Evolutionary conservation across 2,797 vertebrate species (phyloP).

Genomic region (Epinephelus malabaricus): DNA sequence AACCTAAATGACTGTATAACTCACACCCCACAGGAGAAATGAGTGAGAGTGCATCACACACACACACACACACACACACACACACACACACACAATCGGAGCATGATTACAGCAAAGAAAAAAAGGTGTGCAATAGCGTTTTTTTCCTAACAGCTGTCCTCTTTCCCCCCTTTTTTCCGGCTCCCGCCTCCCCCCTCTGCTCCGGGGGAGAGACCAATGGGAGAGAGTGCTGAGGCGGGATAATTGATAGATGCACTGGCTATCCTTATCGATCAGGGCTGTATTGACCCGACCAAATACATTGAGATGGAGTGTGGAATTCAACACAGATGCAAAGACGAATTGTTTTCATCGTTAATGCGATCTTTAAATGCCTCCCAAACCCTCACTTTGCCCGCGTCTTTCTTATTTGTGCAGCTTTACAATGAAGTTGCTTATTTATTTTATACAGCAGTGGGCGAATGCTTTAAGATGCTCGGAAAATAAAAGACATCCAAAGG

Average conservation of each 20-base stretch:
- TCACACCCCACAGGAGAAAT: slow-evolving; percentile 19
- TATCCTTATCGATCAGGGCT: slow-evolving; percentile 89
- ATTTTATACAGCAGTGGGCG: slow-evolving; percentile 7
- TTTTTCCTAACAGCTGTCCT: slow-evolving; percentile 71
- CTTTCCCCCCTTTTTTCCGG: slow-evolving; percentile 56
- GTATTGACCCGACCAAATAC: slow-evolving; percentile 89
- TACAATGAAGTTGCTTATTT: slow-evolving; percentile 39
- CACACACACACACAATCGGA: slow-evolving; percentile 39
- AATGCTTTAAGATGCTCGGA: neutral
- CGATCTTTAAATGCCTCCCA: slow-evolving; percentile 82
- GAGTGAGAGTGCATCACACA: slow-evolving; percentile 26
- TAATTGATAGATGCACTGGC: slow-evolving; percentile 92
- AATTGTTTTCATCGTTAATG: slow-evolving; percentile 88
- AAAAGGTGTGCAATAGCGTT: slow-evolving; percentile 40
- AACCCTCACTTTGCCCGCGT: slow-evolving; percentile 44
- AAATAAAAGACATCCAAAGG: neutral
- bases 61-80: slow-evolving; percentile 29
- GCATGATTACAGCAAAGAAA: slow-evolving; percentile 61
- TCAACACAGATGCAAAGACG: slow-evolving; percentile 89
- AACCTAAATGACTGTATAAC: slow-evolving; percentile 23
- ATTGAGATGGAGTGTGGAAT: slow-evolving; percentile 91
- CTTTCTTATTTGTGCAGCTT: slow-evolving; percentile 46
- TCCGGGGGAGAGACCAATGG: slow-evolving; percentile 82
- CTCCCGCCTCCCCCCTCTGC: slow-evolving; percentile 55
- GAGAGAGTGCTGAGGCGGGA: slow-evolving; percentile 89